These are phyloP conservation scores for Rhadina sibilatrix DNA, from an alignment of 2,113 vertebrate species.

Conservation along the genomic window DNA sequence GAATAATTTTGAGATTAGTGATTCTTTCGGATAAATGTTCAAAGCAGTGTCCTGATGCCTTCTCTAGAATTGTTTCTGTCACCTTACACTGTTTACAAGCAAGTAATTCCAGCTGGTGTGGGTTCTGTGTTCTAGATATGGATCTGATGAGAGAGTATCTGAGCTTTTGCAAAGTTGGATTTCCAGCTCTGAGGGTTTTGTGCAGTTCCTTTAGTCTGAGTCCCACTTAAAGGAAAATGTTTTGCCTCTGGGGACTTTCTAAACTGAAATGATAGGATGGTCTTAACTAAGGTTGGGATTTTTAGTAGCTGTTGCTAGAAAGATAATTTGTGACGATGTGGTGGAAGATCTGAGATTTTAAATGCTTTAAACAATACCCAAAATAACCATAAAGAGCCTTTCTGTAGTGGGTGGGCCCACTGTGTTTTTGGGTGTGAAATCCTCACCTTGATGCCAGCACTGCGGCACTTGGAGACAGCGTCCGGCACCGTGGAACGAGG, in stretches of 20 bases:
- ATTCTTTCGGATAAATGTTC: not conserved
- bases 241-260: not conserved
- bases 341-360: not conserved
- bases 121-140: not conserved
- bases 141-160: not conserved
- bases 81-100: not conserved
- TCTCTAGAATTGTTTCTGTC: not conserved
- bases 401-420: not conserved
- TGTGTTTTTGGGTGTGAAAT: not conserved
- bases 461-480: slow-evolving; percentile 79
- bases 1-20: too few species aligned
- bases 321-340: accelerated
- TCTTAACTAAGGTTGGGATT: accelerated
- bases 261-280: not conserved
- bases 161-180: not conserved
- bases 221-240: not conserved
- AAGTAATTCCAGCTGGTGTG: not conserved
- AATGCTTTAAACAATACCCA: not conserved
- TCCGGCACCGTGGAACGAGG: slow-evolving; percentile 82
- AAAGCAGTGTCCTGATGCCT: not conserved
- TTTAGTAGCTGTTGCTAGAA: not conserved
- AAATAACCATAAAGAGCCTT: not conserved
- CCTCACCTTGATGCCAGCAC: slow-evolving; percentile 81
- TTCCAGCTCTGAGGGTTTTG: not conserved
- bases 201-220: not conserved